Evolutionary conservation across 2,888 invertebrate species (phyloP).

Genomic region (Incurvaria masculella): DNA sequence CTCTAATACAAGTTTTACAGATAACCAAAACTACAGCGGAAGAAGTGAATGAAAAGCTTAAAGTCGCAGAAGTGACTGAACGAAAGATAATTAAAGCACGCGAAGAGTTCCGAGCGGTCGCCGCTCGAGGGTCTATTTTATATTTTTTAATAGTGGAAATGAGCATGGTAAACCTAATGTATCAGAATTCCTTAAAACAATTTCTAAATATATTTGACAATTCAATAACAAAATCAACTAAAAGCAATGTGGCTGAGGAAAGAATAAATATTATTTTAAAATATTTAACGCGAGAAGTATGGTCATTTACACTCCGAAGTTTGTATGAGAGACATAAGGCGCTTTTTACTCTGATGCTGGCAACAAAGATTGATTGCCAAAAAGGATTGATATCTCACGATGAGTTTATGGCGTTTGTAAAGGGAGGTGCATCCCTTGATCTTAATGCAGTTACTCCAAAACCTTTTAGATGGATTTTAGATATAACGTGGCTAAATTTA

Average conservation of each 20-base stretch:
- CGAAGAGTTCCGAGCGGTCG: constrained; percentile 94
- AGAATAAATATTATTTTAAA: constrained; percentile 85
- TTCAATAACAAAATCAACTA: constrained; percentile 88
- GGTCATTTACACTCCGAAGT: constrained; percentile 89
- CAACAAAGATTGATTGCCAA: constrained; percentile 92
- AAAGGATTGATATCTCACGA: constrained; percentile 77
- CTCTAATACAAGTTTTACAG: constrained; percentile 84
- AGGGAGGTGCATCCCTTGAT: constrained; percentile 93
- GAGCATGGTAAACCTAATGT: constrained; percentile 96
- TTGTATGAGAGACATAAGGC: constrained; percentile 92
- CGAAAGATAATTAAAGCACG: constrained; percentile 90
- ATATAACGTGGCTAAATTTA: constrained; percentile 94
- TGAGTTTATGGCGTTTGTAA: constrained; percentile 94
- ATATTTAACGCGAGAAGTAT: constrained; percentile 88
- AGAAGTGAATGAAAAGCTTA: constrained; percentile 91
- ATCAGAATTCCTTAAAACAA: constrained; percentile 93
- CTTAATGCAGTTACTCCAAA: constrained; percentile 90
- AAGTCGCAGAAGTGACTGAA: constrained; percentile 90
- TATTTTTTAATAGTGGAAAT: constrained; percentile 97
- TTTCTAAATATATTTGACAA: constrained; percentile 92
- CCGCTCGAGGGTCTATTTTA: constrained; percentile 88
- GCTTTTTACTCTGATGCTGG: constrained; percentile 89
- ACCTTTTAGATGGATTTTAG: constrained; percentile 92
- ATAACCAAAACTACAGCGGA: constrained; percentile 87
- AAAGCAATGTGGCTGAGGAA: constrained; percentile 80